These are phyloP conservation scores for Drosophila guanche DNA, from an alignment of 1,140 invertebrate genomes.

Conservation along the genomic window DNA sequence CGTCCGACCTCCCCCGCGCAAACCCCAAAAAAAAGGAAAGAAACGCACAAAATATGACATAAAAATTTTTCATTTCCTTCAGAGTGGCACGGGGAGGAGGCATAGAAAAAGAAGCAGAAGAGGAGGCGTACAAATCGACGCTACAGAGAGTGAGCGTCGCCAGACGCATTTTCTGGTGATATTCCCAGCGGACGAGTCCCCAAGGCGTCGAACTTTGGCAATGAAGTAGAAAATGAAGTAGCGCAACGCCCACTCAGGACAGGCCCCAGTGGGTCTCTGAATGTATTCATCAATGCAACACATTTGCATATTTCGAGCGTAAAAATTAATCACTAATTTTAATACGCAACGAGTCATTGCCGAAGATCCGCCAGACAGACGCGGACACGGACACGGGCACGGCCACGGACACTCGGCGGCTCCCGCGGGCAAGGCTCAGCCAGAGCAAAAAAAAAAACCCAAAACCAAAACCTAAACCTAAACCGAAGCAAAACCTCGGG, in stretches of 20 bases:
- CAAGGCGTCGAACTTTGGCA: constrained; percentile 73
- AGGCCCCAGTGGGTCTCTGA: constrained; percentile 41
- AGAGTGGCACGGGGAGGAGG: constrained; percentile 8
- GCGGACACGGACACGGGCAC: too few species aligned
- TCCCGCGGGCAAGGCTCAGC: too few species aligned
- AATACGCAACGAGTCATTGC: constrained; percentile 62
- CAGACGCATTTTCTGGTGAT: constrained; percentile 11
- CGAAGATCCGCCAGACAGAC: too few species aligned
- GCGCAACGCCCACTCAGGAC: constrained; percentile 57
- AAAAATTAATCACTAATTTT: constrained; percentile 84
- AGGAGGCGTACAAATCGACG: constrained; percentile 52
- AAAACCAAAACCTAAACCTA: constrained; percentile 9
- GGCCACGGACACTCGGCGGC: too few species aligned
- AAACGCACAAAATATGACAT: constrained; percentile 75
- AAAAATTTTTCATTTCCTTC: constrained; percentile 78
- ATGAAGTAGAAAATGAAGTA: constrained; percentile 83
- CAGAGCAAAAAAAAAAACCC: not conserved
- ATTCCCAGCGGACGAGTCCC: constrained; percentile 68
- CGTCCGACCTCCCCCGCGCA: not conserved
- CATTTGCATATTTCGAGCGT: constrained; percentile 82
- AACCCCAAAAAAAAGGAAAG: constrained; percentile 23
- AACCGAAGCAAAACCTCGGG: constrained; percentile 15
- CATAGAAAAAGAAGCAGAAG: constrained; percentile 8
- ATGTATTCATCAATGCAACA: constrained; percentile 81
- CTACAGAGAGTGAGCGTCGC: constrained; percentile 11